These are phyloP conservation scores for Parasteatoda tepidariorum DNA, from an alignment of 1,140 invertebrate species.

Conservation along the genomic window DNA sequence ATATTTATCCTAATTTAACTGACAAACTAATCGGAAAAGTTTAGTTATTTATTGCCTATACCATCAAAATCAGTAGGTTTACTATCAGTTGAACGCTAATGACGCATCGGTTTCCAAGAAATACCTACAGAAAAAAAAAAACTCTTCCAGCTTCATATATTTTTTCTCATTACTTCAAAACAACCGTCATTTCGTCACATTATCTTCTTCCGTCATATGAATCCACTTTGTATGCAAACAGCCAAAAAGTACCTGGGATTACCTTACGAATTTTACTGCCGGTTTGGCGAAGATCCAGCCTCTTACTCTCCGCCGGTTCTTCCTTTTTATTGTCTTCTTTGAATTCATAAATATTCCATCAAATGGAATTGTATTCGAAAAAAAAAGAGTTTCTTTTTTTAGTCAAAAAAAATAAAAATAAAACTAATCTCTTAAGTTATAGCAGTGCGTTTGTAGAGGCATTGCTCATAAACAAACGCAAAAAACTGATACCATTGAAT, in stretches of 20 bases:
- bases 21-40: too few relatives aligned
- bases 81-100: too few relatives aligned
- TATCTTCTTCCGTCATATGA: conserved; percentile 4
- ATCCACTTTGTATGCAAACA: conserved; percentile 30
- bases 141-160: background rate
- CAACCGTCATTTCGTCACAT: background rate
- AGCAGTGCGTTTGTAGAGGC: too few relatives aligned
- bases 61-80: too few relatives aligned
- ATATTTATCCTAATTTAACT: too few relatives aligned
- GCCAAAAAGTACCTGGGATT: background rate
- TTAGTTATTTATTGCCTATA: too few relatives aligned
- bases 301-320: background rate
- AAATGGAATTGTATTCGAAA: background rate
- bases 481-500: too few relatives aligned
- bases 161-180: background rate
- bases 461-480: too few relatives aligned
- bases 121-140: background rate
- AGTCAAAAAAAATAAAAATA: background rate
- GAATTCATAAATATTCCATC: background rate
- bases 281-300: background rate
- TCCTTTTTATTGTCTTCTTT: background rate
- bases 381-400: background rate
- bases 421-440: too few relatives aligned
- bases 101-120: background rate
- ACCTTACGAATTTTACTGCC: background rate